Evolutionary conservation across 1,140 invertebrate genomes (phyloP), one percentile per base, ranked within the genome.

Genomic region (Ctenoplectra terminalis): DNA sequence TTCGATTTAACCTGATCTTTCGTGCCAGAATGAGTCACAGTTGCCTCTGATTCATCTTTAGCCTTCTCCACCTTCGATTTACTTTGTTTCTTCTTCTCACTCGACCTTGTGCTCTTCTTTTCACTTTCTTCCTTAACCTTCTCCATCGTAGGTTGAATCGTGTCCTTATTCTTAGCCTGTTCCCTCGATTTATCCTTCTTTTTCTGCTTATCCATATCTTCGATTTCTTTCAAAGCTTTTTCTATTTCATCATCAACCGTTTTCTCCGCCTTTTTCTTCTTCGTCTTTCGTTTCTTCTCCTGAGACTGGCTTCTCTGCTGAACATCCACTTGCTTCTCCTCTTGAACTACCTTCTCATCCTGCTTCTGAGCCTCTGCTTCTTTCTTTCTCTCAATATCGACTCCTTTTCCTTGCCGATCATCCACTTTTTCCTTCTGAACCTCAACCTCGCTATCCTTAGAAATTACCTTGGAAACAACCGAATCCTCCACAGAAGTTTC

Each of bases 221-320:
- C 94, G 60, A 95, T 95, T 89, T 95, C 95, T 89, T 94, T 94
- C 23, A 95, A 88, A 72, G 94, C 95, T 89, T 94, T 95, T 85
- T 96, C 95, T 83, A 96, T 95, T 86, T 96, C 95, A 87, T 96
- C 94, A 69, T 94, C 94, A 5, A 90, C 79, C 50, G 83, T 81
- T 74, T 93, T 93, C 34, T 78, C 58, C 80, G 93, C 95, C 86
- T 94, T 95, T 86, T 94, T 95, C 82, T 93, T 93, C 64, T 91
- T 92, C 86, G 93, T 88, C 72, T 91, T 94, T 17, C 90, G 90
- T 85, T 93, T 93, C 79, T 92, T 94, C 61, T 92, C 91, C 72
- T 89, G 86, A 26, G 54, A 43, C 7, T 29, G 46, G 67, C 52
- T 71, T 13, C 26, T 40, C 13, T 58, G 78, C 15, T 37, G 11